Percentiles rank a stretch among this genome's conserved stretches.
These are phyloP conservation scores for Nixonia krombeini DNA, from an alignment of 1,140 invertebrate genomes.

Conservation along the genomic window DNA sequence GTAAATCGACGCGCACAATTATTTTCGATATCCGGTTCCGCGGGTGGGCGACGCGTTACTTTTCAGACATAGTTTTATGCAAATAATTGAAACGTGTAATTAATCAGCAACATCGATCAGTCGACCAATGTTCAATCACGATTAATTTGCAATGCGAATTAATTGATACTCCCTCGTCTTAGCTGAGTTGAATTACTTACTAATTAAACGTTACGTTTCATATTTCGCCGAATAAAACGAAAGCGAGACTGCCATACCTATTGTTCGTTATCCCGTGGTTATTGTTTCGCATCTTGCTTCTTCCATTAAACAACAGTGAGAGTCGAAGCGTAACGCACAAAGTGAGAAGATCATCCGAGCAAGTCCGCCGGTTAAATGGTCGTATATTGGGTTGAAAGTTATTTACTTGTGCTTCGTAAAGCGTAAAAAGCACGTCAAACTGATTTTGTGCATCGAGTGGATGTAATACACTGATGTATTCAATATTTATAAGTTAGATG, in stretches of 20 bases:
- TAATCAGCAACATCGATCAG: no score
- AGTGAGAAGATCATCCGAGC: constrained; percentile 38
- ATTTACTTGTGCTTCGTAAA: constrained; percentile 51
- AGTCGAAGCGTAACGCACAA: constrained; percentile 40
- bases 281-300: no score
- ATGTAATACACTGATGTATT: constrained; percentile 49
- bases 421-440: constrained; percentile 49
- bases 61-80: no score
- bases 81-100: background rate
- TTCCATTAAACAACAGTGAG: no score
- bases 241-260: no score
- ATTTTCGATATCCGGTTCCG: constrained; percentile 5
- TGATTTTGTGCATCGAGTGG: constrained; percentile 42
- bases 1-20: constrained; percentile 4
- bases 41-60: no score
- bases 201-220: no score
- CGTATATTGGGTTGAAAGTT: constrained; percentile 51
- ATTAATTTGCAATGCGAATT: constrained; percentile 1
- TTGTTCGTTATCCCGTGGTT: background rate
- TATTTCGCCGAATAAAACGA: no score
- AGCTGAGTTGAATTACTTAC: no score
- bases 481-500: constrained; percentile 49
- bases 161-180: no score
- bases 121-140: no score
- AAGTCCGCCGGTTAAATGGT: constrained; percentile 32